These are phyloP conservation scores for Catostomus latipinnis DNA, from an alignment of 2,797 vertebrate species.

Conservation along the genomic window DNA sequence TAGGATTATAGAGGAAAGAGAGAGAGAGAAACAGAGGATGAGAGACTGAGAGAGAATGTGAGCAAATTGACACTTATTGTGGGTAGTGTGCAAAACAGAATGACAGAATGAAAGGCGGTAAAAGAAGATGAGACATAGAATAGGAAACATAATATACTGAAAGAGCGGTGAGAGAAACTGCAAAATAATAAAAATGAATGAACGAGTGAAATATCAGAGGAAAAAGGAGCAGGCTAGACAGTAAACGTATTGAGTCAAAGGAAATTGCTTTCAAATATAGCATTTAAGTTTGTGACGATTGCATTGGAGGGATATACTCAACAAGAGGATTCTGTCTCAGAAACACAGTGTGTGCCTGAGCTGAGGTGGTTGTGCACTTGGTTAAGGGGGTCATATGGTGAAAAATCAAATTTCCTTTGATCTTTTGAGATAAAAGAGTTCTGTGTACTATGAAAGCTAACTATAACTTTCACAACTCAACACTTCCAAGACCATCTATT, in stretches of 20 bases:
- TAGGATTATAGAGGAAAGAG: constrained; percentile 61
- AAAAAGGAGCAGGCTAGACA: background rate
- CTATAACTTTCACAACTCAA: background rate
- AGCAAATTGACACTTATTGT: constrained; percentile 40
- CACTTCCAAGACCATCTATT: background rate
- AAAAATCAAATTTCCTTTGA: background rate
- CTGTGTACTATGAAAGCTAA: background rate
- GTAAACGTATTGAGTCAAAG: background rate
- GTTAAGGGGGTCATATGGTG: background rate
- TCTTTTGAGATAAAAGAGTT: constrained; percentile 11
- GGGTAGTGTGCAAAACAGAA: constrained; percentile 22
- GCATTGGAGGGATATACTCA: background rate
- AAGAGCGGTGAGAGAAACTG: background rate
- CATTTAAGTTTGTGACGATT: background rate
- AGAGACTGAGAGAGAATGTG: background rate
- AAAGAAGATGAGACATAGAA: background rate
- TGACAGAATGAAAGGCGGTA: constrained; percentile 39
- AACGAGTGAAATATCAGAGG: constrained; percentile 2
- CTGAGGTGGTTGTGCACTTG: constrained; percentile 8
- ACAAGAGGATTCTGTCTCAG: background rate
- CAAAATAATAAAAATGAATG: background rate
- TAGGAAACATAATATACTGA: background rate
- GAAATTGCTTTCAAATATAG: constrained; percentile 26
- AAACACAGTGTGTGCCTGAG: background rate
- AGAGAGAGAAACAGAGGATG: constrained; percentile 15